A percentile compares a stretch with the other conserved stretches of the same genome.
phyloP scores from a whole-genome alignment of 1,140 invertebrate genomes.

The Caenorhabditis latens region DNA sequence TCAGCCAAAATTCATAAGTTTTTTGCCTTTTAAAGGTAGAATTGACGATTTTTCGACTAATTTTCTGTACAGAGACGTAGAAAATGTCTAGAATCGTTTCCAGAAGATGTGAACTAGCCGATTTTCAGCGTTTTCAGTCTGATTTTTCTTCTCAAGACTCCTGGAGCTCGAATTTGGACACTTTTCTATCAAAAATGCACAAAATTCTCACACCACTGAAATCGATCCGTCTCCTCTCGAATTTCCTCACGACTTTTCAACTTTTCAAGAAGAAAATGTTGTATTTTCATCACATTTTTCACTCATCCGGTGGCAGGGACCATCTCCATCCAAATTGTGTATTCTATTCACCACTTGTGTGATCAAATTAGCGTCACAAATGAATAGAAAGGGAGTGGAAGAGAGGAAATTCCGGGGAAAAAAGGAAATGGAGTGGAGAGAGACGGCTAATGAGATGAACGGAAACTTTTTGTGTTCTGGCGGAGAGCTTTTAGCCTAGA shows the following conservation, averaged over 20 bases:
- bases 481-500: no score
- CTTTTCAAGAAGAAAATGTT: not conserved
- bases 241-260: not conserved
- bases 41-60: no score
- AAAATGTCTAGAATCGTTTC: no score
- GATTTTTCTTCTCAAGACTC: not conserved
- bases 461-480: not conserved
- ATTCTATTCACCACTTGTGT: conserved; percentile 21
- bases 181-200: not conserved
- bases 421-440: not conserved
- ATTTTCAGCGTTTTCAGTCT: no score
- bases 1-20: no score
- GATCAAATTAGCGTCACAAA: conserved; percentile 41
- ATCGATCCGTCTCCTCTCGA: not conserved
- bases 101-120: no score
- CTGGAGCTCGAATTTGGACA: not conserved
- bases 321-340: not conserved
- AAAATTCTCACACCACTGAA: not conserved
- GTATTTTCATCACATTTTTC: not conserved
- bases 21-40: no score
- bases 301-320: not conserved
- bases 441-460: conserved; percentile 13
- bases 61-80: no score
- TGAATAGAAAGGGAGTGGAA: not conserved
- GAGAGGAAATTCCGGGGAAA: not conserved